phyloP scores from a whole-genome alignment of 1,140 invertebrate genomes.

The Zaprionus inermis region DNA sequence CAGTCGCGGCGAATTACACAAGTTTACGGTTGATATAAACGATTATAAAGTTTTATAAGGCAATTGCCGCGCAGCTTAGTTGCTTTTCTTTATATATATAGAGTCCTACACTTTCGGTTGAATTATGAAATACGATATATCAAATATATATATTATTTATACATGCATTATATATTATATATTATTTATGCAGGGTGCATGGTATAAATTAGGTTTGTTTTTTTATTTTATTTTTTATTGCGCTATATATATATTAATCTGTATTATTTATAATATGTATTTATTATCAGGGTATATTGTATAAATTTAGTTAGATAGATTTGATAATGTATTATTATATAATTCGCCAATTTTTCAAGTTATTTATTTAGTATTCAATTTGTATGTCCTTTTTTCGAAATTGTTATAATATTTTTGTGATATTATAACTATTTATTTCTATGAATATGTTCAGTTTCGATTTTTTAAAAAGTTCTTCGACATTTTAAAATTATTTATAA shows the following conservation, averaged over 20 bases:
- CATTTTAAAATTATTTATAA: neutral
- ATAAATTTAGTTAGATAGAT: neutral
- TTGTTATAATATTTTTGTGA: neutral
- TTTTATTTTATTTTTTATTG: neutral
- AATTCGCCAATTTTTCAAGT: too few species aligned
- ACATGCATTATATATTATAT: too few species aligned
- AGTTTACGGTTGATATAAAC: conserved; percentile 45
- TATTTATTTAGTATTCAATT: too few species aligned
- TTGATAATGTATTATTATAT: neutral
- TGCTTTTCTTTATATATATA: neutral
- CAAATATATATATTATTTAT: too few species aligned
- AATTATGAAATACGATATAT: too few species aligned
- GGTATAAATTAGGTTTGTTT: too few species aligned
- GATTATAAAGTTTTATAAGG: conserved; percentile 28
- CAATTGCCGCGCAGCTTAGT: neutral
- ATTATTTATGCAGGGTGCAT: too few species aligned
- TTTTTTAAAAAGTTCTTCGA: neutral
- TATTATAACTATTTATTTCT: neutral
- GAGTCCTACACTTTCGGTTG: too few species aligned
- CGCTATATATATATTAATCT: too few species aligned
- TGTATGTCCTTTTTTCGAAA: conserved; percentile 4
- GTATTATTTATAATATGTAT: too few species aligned
- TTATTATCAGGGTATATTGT: too few species aligned
- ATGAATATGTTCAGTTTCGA: neutral
- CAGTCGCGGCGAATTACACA: conserved; percentile 53